These are phyloP conservation scores for Drosophila orosa DNA, from an alignment of 1,140 invertebrate species.

Conservation along the genomic window DNA sequence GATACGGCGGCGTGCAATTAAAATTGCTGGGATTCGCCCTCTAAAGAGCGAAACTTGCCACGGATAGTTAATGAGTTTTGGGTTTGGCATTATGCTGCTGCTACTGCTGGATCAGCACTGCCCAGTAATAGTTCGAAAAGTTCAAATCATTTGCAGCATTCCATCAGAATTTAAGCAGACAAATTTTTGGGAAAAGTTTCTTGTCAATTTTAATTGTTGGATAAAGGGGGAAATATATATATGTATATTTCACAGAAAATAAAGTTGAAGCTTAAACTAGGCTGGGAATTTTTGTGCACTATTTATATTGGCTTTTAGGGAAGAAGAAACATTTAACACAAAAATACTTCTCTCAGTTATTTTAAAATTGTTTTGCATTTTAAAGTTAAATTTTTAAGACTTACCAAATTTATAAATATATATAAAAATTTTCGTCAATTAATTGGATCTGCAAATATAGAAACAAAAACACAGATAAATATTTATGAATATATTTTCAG, in stretches of 20 bases:
- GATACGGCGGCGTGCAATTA: conserved; percentile 62
- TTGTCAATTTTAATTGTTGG: background rate
- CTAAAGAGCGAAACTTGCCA: conserved; percentile 49
- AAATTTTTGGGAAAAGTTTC: conserved; percentile 10
- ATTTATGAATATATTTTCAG: conserved; percentile 5
- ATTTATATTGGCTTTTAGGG: background rate
- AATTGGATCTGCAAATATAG: conserved; percentile 51
- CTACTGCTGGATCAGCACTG: background rate
- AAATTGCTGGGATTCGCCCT: conserved; percentile 42
- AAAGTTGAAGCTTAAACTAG: background rate
- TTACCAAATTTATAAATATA: conserved; percentile 45
- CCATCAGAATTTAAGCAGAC: conserved; percentile 12
- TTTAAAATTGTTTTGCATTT: background rate
- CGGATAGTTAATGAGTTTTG: conserved; percentile 54
- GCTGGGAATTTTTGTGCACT: background rate
- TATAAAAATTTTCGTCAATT: conserved; percentile 32
- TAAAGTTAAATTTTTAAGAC: background rate
- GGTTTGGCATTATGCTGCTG: conserved; percentile 13
- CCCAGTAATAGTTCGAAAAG: conserved; percentile 12
- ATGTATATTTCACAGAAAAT: background rate
- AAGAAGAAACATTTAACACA: background rate
- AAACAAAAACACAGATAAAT: conserved; percentile 20
- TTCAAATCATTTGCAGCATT: conserved; percentile 31
- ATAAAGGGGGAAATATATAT: background rate
- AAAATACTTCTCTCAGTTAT: background rate